Evolutionary conservation across 2,888 invertebrate genomes (phyloP), one percentile per base, ranked within the genome.

Genomic region (Aproaerema taeniolella): DNA sequence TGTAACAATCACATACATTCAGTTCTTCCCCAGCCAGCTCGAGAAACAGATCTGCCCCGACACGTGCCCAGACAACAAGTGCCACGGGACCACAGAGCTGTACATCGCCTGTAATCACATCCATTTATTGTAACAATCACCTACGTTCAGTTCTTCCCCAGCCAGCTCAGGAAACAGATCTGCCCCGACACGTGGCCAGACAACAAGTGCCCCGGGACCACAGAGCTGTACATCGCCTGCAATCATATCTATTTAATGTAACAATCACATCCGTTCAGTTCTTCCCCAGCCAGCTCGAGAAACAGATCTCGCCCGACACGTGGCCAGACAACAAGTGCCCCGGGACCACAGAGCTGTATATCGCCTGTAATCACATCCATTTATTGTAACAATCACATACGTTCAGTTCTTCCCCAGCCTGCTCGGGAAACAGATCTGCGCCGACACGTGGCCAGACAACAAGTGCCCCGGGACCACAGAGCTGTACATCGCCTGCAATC

Each of bases 341-440:
- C 0, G 99, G 99, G 39, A 98, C 86, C 29, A 98, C 96, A 9
- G 96, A 95, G 29, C 96, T 92, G 76, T 92, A 95, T 80, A 97
- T 92, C 0, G 97, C 98, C 89, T 96, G 91, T 6, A 26, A 20
- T 20, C 4, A 8, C 8, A 20, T n/a, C n/a, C n/a, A n/a, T n/a
- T n/a, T n/a, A n/a, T n/a, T n/a, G n/a, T n/a, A n/a, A n/a, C 82
- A 91, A 11, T 89, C 83, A 46, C 91, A 92, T 0, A 99, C n/a
- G n/a, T n/a, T n/a, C n/a, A 98, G 83, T 98, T 96, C 79, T 96
- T 96, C 1, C 99, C 99, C 38, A 99, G 90, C 98, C 99, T 99
- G 26, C 90, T 86, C 1, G 99, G 99, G 76, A 99, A 99, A 62
- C 93, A 92, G 12, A 97, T 93, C 86, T 93, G 93, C 0, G 90